These are phyloP conservation scores for Pandemis corylana DNA, from an alignment of 2,888 invertebrate species.

Conservation along the genomic window DNA sequence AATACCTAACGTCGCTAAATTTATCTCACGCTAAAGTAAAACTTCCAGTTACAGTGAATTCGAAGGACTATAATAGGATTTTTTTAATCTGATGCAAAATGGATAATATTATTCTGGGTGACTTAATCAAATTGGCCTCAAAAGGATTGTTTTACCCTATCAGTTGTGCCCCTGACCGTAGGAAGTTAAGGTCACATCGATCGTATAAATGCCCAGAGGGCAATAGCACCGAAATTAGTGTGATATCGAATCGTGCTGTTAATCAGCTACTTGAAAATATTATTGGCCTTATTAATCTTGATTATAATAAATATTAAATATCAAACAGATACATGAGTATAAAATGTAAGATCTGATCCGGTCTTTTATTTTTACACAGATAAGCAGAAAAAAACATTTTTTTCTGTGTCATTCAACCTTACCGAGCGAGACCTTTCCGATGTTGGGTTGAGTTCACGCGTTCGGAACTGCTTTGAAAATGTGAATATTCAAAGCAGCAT, in stretches of 20 bases:
- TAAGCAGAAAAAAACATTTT: background rate
- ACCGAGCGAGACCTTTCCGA: background rate
- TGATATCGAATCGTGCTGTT: background rate
- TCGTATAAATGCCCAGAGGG: background rate
- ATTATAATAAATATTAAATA: background rate
- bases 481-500: background rate
- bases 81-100: background rate
- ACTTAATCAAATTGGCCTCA: background rate
- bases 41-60: background rate
- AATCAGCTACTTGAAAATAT: background rate
- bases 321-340: background rate
- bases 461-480: background rate
- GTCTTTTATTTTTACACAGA: background rate
- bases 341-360: background rate
- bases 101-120: background rate
- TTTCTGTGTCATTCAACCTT: background rate
- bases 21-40: background rate
- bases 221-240: background rate
- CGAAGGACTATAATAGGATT: background rate
- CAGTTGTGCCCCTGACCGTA: conserved; percentile 10
- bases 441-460: background rate
- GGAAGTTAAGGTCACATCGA: background rate
- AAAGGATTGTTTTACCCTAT: background rate
- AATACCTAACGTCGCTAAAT: background rate
- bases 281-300: background rate